Conservation (phyloP, 2,797 vertebrate species). For the Xenentodon cancila region DNA sequence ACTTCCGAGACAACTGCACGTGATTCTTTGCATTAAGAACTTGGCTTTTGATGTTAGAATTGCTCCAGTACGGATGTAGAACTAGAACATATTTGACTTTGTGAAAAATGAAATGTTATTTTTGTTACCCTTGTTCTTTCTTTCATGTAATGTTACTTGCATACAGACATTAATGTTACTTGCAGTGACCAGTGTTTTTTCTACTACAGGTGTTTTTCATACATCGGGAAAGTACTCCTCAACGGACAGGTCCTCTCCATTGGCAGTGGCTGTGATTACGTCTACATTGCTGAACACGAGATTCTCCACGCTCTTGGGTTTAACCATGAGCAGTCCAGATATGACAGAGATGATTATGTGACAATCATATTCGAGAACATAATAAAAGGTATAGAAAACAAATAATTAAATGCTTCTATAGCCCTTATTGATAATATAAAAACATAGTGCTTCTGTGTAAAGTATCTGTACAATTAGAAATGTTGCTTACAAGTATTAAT, state of each 20-base stretch:
- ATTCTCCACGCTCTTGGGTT: constrained; percentile 90
- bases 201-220: constrained; percentile 86
- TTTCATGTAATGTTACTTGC: background rate
- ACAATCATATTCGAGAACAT: constrained; percentile 83
- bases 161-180: background rate
- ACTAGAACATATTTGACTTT: too few species aligned
- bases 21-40: too few species aligned
- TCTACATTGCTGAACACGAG: constrained; percentile 84
- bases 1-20: too few species aligned
- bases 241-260: constrained; percentile 83
- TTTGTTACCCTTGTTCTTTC: too few species aligned
- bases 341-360: constrained; percentile 88
- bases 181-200: background rate
- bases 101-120: too few species aligned
- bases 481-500: too few species aligned
- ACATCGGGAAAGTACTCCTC: constrained; percentile 60
- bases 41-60: too few species aligned
- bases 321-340: constrained; percentile 91
- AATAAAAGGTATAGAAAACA: constrained; percentile 66
- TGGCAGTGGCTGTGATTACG: constrained; percentile 79
- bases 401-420: too few species aligned
- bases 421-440: too few species aligned
- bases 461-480: too few species aligned
- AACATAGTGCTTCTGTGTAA: too few species aligned
- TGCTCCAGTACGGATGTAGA: too few species aligned